Percentiles rank a stretch among this genome's conserved stretches.
Conservation (phyloP, 1,140 invertebrate species). For the Orchesella cincta region DNA sequence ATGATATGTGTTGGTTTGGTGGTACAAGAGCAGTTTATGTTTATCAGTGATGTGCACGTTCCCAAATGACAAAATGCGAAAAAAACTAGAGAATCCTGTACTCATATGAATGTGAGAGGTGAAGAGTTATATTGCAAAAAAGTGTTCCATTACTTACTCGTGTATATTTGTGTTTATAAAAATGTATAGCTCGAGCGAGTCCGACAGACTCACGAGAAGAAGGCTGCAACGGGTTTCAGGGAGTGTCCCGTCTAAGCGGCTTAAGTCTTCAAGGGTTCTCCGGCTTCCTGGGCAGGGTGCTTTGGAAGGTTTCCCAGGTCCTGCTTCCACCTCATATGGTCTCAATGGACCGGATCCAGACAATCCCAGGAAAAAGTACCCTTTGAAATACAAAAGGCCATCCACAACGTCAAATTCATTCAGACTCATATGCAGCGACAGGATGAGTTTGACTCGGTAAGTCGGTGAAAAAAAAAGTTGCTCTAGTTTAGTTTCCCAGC, state of each 20-base stretch:
- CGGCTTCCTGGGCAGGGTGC: slow-evolving; percentile 50
- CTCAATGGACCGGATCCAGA: slow-evolving; percentile 48
- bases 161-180: slow-evolving; percentile 18
- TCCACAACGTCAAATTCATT: slow-evolving; percentile 93
- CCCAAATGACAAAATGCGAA: too few species aligned
- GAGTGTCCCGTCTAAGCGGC: slow-evolving; percentile 50
- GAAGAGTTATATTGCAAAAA: too few species aligned
- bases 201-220: slow-evolving; percentile 46
- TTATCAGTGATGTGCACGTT: too few species aligned
- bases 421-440: slow-evolving; percentile 89
- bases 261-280: slow-evolving; percentile 51
- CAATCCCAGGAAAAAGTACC: slow-evolving; percentile 75
- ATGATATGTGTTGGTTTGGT: too few species aligned
- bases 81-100: too few species aligned
- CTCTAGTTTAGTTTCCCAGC: too few species aligned
- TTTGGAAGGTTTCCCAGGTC: slow-evolving; percentile 63
- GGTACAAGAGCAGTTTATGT: too few species aligned
- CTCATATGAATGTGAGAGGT: too few species aligned
- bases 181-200: slow-evolving; percentile 42
- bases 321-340: slow-evolving; percentile 48
- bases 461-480: too few species aligned
- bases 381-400: slow-evolving; percentile 87
- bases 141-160: too few species aligned
- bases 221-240: slow-evolving; percentile 52
- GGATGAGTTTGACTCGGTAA: slow-evolving; percentile 90